Evolutionary conservation across 2,888 invertebrate genomes (phyloP).

Genomic region (Lepidochitona cinerea): DNA sequence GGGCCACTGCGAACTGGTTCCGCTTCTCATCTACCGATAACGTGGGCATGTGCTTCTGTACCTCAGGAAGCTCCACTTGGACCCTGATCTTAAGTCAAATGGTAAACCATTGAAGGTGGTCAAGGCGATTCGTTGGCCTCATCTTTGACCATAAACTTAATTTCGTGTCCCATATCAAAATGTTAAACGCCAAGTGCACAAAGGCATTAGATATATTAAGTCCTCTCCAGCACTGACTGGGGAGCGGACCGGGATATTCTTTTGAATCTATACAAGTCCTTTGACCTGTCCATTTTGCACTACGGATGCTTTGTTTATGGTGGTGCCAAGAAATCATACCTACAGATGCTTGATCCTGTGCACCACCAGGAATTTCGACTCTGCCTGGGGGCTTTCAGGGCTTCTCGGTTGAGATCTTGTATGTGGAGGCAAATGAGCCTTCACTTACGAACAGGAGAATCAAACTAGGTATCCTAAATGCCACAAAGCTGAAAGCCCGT

Average conservation of each 20-base stretch:
- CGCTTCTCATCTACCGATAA: not conserved
- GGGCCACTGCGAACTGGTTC: not conserved
- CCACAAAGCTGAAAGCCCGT: not conserved
- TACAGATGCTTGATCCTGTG: not conserved
- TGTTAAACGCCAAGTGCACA: not conserved
- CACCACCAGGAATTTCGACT: not conserved
- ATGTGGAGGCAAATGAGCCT: not conserved
- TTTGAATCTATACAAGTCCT: not conserved
- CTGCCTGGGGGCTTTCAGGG: not conserved
- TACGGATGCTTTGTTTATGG: not conserved
- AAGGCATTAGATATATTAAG: not conserved
- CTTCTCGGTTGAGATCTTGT: not conserved
- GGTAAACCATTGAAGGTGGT: not conserved
- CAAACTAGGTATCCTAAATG: not conserved
- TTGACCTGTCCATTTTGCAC: not conserved
- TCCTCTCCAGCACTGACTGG: not conserved
- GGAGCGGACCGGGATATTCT: not conserved
- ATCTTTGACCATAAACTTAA: not conserved
- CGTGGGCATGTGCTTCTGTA: not conserved
- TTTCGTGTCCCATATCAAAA: not conserved
- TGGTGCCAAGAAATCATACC: not conserved
- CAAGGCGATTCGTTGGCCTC: not conserved
- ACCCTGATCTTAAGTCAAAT: not conserved
- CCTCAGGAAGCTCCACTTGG: not conserved
- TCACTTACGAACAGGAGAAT: not conserved